phyloP scores from a whole-genome alignment of 2,113 vertebrate genomes.

The Hippocampus mohnikei region DNA sequence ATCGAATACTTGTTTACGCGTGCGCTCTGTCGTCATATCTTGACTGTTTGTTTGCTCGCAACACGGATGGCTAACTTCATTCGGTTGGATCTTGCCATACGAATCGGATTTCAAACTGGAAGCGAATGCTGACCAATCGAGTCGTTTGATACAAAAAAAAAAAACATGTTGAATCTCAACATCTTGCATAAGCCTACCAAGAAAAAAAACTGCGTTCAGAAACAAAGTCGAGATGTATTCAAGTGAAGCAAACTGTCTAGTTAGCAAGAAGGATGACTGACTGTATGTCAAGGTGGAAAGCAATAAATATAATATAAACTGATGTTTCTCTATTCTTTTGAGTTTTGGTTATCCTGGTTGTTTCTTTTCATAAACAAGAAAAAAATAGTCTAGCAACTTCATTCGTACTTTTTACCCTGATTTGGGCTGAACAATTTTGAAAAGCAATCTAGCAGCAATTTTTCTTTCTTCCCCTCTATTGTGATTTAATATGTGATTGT shows the following conservation, averaged over 20 bases:
- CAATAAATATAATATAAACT: conserved; percentile 78
- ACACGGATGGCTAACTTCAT: conserved; percentile 5
- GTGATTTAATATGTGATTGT: too few relatives aligned
- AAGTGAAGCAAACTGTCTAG: conserved; percentile 38
- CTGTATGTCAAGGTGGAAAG: conserved; percentile 77
- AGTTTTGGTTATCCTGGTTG: neutral
- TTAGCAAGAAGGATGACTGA: conserved; percentile 47
- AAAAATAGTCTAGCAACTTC: too few relatives aligned
- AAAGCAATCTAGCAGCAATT: too few relatives aligned
- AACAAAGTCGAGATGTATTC: neutral
- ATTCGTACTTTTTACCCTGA: too few relatives aligned
- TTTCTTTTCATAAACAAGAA: neutral
- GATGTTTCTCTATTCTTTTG: neutral
- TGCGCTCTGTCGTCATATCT: conserved; percentile 33
- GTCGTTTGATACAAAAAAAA: neutral
- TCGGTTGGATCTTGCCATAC: neutral
- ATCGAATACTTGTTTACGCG: conserved; percentile 24
- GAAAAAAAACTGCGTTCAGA: neutral
- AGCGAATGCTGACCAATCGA: conserved; percentile 2
- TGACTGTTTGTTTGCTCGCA: conserved; percentile 34
- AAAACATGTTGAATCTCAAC: neutral
- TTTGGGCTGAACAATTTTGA: too few relatives aligned
- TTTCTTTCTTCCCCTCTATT: too few relatives aligned
- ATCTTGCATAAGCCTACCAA: neutral
- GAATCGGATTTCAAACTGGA: neutral